Base-by-base conservation (phyloP, 2,888 invertebrate genomes). In the Pimpla rufipes region DNA sequence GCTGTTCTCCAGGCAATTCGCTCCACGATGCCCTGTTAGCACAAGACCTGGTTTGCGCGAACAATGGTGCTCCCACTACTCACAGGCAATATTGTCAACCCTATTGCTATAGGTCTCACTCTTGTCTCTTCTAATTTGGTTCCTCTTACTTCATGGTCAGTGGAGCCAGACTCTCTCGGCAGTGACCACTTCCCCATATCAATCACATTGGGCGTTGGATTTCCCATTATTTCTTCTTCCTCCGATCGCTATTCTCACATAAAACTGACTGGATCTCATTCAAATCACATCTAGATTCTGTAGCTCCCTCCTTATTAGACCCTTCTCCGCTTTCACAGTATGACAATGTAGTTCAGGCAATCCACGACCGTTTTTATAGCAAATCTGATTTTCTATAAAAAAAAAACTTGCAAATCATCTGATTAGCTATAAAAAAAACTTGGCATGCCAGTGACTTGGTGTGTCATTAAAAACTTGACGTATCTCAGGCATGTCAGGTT, bases 101-200 rank as follows among this genome's bases (percentile, higher is more conserved):
- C n/a, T n/a, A n/a, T n/a, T 11, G 67, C 67, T n/a, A 47, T 47
- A 0, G 29, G 29, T 13, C 29, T 47, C 16, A 47, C 67, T 23
- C 11, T 67, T 11, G 6, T 47, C 1, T 50, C 67, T 11, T 29
- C 29, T 1, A 6, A 13, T 5, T 7, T 67, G 7, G 23, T 23
- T 10, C 23, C 47, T 8, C 6, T 45, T 1, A 29, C 13, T 11
- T 23, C n/a, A 2, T 47, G 50, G 47, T 11, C 7, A 47, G 47
- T 47, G n/a, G 47, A 47, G n/a, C n/a, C n/a, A 1, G 82, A 82
- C 62, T 55, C 66, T 4, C 37, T 78, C 2, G 55, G 42, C 3
- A 82, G 78, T 8, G 82, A 82, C 18, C 82, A 78, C 18, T 78
- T 59, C 11, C 78, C 78, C 1, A 67, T 82, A 16, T 13, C 59